Evolutionary conservation across 2,113 vertebrate species (phyloP), one percentile per base, ranked within the genome.

Genomic region (Pelecanoides urinatrix): DNA sequence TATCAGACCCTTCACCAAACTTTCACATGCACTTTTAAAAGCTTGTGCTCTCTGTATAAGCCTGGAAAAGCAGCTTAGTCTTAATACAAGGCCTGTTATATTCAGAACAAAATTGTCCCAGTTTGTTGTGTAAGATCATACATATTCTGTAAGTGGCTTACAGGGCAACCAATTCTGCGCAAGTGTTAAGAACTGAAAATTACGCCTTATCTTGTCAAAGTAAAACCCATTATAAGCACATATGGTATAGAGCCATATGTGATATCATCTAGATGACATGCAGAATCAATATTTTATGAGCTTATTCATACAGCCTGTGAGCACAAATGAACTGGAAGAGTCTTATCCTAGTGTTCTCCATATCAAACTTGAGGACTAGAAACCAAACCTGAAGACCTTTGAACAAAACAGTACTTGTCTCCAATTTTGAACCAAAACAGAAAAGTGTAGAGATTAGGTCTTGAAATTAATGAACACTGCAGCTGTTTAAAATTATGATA

Each of bases 21-120:
- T 88, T 93, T 84, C 77, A 83, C 44, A 76, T 12, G n/a, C n/a
- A 72, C 67, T 93, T 80, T 77, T 68, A 62, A 95, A 97, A 88
- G 80, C 83, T 77, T 70, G 20, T 23, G 18, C 23, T 82, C 47
- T 56, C 55, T 53, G 7, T 36, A 30, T 11, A 84, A 93, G 83
- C 29, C 77, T 66, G 49, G 32, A 84, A 81, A 95, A 95, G 29
- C 2, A 2, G 47, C 32, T 87, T 78, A 70, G 44, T 79, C 47
- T 75, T 87, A 68, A 45, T 32, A 75, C 10, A 56, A 65, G 47
- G 40, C 19, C 30, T 62, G 36, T 49, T 75, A 19, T 3, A 21
- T 49, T 75, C 61, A 65, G 19, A 92, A 63, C n/a, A n/a, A n/a
- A 77, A 56, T 74, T 1, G 2, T 30, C 5, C 13, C 15, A 25